These are phyloP conservation scores for Melanotaenia pygmaea DNA, from an alignment of 2,797 vertebrate species.

Conservation along the genomic window DNA sequence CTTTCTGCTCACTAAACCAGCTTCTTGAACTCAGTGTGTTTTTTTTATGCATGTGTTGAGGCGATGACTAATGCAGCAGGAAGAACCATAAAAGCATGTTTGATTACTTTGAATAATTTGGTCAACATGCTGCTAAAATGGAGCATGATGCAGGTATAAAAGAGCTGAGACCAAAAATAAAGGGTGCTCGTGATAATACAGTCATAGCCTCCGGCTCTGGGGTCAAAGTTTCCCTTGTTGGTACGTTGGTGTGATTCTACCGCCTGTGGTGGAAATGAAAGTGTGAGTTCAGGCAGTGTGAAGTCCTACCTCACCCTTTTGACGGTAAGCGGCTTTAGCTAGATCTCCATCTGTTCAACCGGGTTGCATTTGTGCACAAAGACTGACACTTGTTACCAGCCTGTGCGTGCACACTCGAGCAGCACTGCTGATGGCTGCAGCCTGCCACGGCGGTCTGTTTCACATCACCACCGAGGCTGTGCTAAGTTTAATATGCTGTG, in stretches of 20 bases:
- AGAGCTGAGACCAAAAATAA: background rate
- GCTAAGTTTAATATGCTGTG: slow-evolving; percentile 31
- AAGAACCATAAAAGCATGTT: background rate
- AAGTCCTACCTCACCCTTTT: slow-evolving; percentile 64
- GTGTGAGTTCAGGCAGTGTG: slow-evolving; percentile 46
- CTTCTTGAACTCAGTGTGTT: background rate
- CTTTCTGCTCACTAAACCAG: slow-evolving; percentile 29
- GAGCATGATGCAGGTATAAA: background rate
- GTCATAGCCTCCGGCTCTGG: background rate
- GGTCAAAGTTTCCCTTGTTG: slow-evolving; percentile 17
- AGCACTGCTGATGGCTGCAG: slow-evolving; percentile 2
- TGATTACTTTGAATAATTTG: background rate
- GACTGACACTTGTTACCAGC: slow-evolving; percentile 32
- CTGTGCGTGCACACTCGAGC: slow-evolving; percentile 10
- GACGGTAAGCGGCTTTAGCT: slow-evolving; percentile 79
- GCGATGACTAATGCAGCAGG: background rate
- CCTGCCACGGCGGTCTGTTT: slow-evolving; percentile 22
- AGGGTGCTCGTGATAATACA: background rate
- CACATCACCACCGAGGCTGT: slow-evolving; percentile 21
- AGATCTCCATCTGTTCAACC: slow-evolving; percentile 80
- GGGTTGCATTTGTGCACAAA: slow-evolving; percentile 65
- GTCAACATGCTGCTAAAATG: background rate
- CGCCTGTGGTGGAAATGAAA: background rate
- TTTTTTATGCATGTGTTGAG: background rate
- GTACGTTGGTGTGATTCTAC: slow-evolving; percentile 27